These are phyloP conservation scores for Gari tellinella DNA, from an alignment of 2,888 invertebrate species.

Conservation along the genomic window DNA sequence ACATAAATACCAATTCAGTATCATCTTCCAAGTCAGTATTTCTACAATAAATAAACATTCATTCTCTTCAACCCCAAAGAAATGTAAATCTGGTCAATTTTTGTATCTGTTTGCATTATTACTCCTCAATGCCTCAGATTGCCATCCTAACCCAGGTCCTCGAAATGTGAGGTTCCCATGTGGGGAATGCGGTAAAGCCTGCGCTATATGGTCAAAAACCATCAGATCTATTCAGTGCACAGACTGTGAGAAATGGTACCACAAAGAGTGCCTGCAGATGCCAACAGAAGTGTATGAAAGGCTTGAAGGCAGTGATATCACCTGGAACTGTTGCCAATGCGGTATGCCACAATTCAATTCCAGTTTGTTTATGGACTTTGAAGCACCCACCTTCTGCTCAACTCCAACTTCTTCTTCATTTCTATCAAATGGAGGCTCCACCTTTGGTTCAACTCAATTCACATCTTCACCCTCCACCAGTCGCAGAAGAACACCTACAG, in stretches of 20 bases:
- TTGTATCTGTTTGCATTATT: conserved; percentile 14
- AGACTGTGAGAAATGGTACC: conserved; percentile 13
- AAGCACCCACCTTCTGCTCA: neutral
- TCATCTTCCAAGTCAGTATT: neutral
- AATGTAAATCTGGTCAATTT: neutral
- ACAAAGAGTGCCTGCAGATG: conserved; percentile 23
- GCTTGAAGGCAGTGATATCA: conserved; percentile 14
- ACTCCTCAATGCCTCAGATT: neutral
- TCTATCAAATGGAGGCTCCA: no score
- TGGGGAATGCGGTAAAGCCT: conserved; percentile 5
- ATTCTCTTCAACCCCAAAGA: conserved; percentile 7
- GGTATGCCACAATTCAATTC: conserved; percentile 32
- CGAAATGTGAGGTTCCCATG: neutral
- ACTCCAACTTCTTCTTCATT: no score
- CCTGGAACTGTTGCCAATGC: conserved; percentile 31
- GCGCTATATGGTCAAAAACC: conserved; percentile 12
- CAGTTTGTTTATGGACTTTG: conserved; percentile 35
- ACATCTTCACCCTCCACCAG: conserved; percentile 25
- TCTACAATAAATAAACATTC: conserved; percentile 10
- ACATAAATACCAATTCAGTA: no score
- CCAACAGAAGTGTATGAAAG: conserved; percentile 13
- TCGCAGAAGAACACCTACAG: neutral
- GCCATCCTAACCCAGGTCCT: conserved; percentile 6
- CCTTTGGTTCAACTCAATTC: conserved; percentile 14
- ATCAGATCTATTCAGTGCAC: conserved; percentile 3